phyloP scores from a whole-genome alignment of 2,113 vertebrate genomes.

The Neolamprologus caudopunctatus region DNA sequence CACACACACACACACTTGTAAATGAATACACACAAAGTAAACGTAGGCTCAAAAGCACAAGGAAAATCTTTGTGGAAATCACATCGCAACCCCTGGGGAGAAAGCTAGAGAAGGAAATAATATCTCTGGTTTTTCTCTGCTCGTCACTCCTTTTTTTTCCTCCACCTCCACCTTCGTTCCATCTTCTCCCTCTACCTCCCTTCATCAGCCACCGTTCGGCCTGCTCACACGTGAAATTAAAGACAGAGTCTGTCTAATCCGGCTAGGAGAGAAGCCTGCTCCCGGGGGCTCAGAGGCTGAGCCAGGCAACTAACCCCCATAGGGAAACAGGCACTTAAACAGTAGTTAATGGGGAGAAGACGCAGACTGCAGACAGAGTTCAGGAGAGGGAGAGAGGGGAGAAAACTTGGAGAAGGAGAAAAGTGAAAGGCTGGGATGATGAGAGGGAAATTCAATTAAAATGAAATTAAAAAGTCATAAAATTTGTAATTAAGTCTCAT shows the following conservation, averaged over 20 bases:
- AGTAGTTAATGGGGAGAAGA: conserved; percentile 36
- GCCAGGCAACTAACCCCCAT: conserved; percentile 8
- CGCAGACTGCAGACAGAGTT: neutral
- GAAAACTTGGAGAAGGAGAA: neutral
- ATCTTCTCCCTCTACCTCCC: conserved; percentile 28
- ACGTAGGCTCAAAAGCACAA: conserved; percentile 5
- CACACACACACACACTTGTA: neutral
- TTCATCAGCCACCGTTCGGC: conserved; percentile 32
- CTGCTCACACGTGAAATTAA: conserved; percentile 76
- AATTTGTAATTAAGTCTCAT: conserved; percentile 4
- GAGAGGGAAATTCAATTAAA: conserved; percentile 20
- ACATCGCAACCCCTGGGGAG: conserved; percentile 22
- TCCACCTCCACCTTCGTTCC: neutral
- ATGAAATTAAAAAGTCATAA: conserved; percentile 11
- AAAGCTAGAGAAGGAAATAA: conserved; percentile 27
- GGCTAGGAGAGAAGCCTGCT: conserved; percentile 23
- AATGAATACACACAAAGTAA: conserved; percentile 10
- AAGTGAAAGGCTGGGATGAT: neutral
- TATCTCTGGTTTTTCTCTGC: conserved; percentile 11
- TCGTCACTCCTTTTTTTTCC: neutral
- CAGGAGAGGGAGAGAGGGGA: neutral
- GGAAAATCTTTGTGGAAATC: conserved; percentile 55
- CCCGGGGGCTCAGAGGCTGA: conserved; percentile 15
- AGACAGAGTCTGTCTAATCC: conserved; percentile 69
- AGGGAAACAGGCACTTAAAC: conserved; percentile 41